phyloP scores from a whole-genome alignment of 2,797 vertebrate genomes.

The Micropoecilia bifurca region DNA sequence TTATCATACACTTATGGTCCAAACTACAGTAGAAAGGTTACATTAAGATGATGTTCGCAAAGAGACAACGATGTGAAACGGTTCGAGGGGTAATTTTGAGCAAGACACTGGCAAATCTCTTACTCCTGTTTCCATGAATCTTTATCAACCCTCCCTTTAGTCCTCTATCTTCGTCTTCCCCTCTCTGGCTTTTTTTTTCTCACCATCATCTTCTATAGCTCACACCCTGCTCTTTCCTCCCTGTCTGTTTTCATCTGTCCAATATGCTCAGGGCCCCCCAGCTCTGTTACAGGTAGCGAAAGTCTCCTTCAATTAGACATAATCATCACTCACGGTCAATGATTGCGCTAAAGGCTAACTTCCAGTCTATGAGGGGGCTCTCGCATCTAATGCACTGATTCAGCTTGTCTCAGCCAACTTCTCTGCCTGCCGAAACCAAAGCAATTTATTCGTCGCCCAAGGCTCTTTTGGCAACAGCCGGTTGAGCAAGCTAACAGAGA shows the following conservation, averaged over 20 bases:
- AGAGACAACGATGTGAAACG: background rate
- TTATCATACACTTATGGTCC: background rate
- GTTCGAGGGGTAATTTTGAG: background rate
- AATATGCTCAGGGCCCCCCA: conserved; percentile 85
- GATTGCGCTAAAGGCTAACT: conserved; percentile 98
- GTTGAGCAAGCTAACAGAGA: conserved; percentile 82
- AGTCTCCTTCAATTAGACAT: conserved; percentile 99
- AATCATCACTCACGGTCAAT: conserved; percentile 99
- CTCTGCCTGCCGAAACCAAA: conserved; percentile 99
- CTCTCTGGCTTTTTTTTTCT: conserved; percentile 12
- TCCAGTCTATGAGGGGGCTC: conserved; percentile 95
- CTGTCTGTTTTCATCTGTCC: conserved; percentile 68
- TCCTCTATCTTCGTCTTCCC: background rate
- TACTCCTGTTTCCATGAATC: conserved; percentile 5
- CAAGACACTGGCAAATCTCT: background rate
- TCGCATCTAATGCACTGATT: conserved; percentile 98
- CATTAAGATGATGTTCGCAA: background rate
- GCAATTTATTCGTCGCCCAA: conserved; percentile 99
- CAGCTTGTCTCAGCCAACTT: conserved; percentile 98
- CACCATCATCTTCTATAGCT: conserved; percentile 42
- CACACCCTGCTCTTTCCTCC: conserved; percentile 47
- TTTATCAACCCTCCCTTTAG: conserved; percentile 4
- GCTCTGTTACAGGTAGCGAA: conserved; percentile 96
- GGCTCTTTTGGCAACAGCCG: conserved; percentile 97
- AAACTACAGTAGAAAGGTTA: background rate